phyloP scores from a whole-genome alignment of 1,140 invertebrate genomes.

The Drosophila erecta region DNA sequence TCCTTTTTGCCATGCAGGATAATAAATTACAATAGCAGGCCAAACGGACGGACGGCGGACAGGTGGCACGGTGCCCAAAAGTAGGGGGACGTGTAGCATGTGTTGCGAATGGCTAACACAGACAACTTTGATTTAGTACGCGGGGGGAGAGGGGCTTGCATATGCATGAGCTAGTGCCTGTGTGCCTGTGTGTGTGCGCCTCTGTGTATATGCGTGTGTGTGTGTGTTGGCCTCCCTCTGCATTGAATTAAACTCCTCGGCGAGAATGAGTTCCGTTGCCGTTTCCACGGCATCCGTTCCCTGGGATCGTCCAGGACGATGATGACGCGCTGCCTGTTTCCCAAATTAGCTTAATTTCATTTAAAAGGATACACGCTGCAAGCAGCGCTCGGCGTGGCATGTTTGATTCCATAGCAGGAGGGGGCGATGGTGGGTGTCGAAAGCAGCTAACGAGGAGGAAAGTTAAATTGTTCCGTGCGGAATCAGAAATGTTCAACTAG shows the following conservation, averaged over 20 bases:
- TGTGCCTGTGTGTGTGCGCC: not conserved
- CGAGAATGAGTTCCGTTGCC: slow-evolving; percentile 45
- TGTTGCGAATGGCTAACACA: slow-evolving; percentile 57
- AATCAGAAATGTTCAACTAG: slow-evolving; percentile 43
- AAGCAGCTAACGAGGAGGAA: slow-evolving; percentile 35
- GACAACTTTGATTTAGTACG: slow-evolving; percentile 57
- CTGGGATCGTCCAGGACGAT: slow-evolving; percentile 10
- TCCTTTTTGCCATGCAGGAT: slow-evolving; percentile 81
- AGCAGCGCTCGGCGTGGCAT: slow-evolving; percentile 8
- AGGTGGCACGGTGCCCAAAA: slow-evolving; percentile 17
- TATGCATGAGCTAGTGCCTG: slow-evolving; percentile 40
- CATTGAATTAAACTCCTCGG: slow-evolving; percentile 58
- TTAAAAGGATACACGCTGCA: slow-evolving; percentile 71
- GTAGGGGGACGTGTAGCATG: slow-evolving; percentile 45
- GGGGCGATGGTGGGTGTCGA: not conserved
- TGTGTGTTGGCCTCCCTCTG: slow-evolving; percentile 1
- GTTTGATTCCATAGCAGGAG: slow-evolving; percentile 20
- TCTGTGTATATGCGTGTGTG: not conserved
- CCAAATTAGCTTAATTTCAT: slow-evolving; percentile 83
- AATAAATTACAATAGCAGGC: slow-evolving; percentile 76
- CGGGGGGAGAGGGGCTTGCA: slow-evolving; percentile 23
- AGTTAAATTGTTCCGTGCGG: slow-evolving; percentile 37
- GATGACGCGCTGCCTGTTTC: slow-evolving; percentile 60
- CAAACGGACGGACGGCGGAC: slow-evolving; percentile 9
- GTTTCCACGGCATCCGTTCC: slow-evolving; percentile 19